Conservation (phyloP, 2,797 vertebrate genomes). For the Enteromius mattozi region DNA sequence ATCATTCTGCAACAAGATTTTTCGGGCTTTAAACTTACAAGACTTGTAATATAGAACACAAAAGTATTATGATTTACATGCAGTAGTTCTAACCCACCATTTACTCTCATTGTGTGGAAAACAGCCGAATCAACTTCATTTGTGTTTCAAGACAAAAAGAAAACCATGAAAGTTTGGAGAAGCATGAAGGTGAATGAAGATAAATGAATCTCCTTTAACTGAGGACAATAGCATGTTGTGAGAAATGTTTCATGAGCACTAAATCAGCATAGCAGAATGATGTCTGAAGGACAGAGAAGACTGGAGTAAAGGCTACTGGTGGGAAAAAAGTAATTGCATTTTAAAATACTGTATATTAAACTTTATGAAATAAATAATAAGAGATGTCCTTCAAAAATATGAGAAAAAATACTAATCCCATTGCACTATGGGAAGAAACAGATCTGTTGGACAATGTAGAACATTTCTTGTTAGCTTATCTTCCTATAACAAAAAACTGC, state of each 20-base stretch:
- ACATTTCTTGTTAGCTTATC: background rate
- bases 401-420: background rate
- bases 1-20: background rate
- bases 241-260: background rate
- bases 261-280: background rate
- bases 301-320: background rate
- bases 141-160: background rate
- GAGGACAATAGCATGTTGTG: background rate
- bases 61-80: background rate
- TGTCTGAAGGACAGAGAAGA: background rate
- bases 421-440: background rate
- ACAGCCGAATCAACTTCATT: background rate
- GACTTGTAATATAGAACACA: background rate
- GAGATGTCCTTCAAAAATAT: background rate
- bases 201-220: background rate
- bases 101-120: background rate
- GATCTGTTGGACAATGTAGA: background rate
- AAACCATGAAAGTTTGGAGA: background rate
- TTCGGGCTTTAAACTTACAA: background rate
- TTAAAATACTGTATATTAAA: slow-evolving; percentile 1
- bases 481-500: slow-evolving; percentile 1
- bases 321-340: background rate
- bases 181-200: background rate
- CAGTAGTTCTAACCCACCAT: background rate
- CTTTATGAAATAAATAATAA: background rate